Evolutionary conservation across 2,797 vertebrate species (phyloP), one percentile per base, ranked within the genome.

Genomic region (Trichosurus vulpecula): DNA sequence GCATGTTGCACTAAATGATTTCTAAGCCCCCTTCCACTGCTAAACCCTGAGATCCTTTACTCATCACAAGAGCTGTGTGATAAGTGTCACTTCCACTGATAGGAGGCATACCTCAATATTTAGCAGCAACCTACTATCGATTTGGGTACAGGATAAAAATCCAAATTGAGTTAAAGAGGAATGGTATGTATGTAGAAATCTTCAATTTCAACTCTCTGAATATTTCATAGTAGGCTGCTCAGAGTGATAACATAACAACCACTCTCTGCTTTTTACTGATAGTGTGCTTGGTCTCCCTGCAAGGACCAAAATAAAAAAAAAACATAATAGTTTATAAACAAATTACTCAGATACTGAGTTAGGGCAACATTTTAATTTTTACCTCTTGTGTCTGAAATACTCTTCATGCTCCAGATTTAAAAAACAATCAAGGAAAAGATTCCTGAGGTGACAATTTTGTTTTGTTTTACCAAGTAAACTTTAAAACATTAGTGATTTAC

Each of bases 311-410:
- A 29, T 91, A 95, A 41, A 61, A 29, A 94, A 95, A 81, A 95
- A 94, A 92, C 52, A 97, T 31, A 10, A 19, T 74, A 93, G 93
- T 95, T 27, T 53, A 96, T 52, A 97, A 93, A 94, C 52, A 30
- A n/a, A 94, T 51, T 94, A 31, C 93, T 96, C 87, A 90, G 56
- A 25, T 94, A 90, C 93, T 47, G 74, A 96, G 13, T 54, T 54
- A 94, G 13, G 87, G 35, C 53, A 95, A 90, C 4, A 93, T 95
- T 97, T 97, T 90, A 61, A 94, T 92, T 95, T 96, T 96, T 95
- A 22, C n/a, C 95, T n/a, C 29, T 94, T 94, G 53, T 3, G 90
- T 95, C 94, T 41, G 74, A 94, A 97, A 94, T 95, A 93, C 92
- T 96, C 41, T 95, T 47, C 92, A 58, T 90, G 52, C 47, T 19